A percentile compares a stretch with the other conserved stretches of the same genome.
These are phyloP conservation scores for Miltochrista miniata DNA, from an alignment of 2,888 invertebrate species.

Conservation along the genomic window DNA sequence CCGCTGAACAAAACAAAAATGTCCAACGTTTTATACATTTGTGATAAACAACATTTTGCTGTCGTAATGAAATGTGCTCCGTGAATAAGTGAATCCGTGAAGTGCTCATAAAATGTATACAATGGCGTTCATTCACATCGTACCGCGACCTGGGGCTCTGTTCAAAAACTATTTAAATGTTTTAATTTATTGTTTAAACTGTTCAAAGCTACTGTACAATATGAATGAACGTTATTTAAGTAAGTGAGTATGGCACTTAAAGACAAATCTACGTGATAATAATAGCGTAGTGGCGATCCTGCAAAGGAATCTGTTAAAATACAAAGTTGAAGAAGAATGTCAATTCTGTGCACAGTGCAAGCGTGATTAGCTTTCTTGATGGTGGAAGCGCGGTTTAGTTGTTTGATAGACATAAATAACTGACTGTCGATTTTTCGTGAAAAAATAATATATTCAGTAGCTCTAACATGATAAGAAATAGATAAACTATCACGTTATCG, in stretches of 20 bases:
- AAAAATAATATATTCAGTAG: too few species aligned
- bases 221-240: conserved; percentile 13
- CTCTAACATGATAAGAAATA: too few species aligned
- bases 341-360: conserved; percentile 41
- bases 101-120: conserved; percentile 19
- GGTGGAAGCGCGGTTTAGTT: conserved; percentile 32
- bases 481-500: too few species aligned
- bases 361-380: conserved; percentile 36
- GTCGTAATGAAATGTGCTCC: conserved; percentile 39
- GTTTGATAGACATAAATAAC: too few species aligned
- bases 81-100: conserved; percentile 30
- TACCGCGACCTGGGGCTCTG: conserved; percentile 8
- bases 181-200: neutral
- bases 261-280: conserved; percentile 3
- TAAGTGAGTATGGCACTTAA: neutral
- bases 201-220: conserved; percentile 1
- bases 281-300: conserved; percentile 20
- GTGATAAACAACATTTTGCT: conserved; percentile 27
- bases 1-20: conserved; percentile 75
- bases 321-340: conserved; percentile 21
- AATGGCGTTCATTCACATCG: conserved; percentile 27
- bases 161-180: neutral
- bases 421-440: too few species aligned
- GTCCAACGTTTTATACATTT: conserved; percentile 38
- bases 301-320: conserved; percentile 30